These are phyloP conservation scores for Lepidocyrtoides sp. DNA, from an alignment of 2,888 invertebrate genomes.

Conservation along the genomic window DNA sequence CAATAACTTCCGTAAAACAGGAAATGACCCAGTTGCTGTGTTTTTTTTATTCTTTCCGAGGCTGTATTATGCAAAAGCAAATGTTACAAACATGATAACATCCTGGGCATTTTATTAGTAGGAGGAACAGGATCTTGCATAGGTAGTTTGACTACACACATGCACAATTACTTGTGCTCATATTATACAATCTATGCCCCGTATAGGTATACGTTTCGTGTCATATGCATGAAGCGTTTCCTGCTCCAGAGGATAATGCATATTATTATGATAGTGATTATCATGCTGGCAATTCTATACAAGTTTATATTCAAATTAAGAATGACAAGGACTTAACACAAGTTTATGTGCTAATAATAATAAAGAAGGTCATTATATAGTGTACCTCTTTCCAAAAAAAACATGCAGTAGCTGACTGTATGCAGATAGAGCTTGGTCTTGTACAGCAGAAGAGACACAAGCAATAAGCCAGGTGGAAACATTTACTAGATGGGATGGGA, in stretches of 20 bases:
- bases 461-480: not conserved
- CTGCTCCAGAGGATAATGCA: not conserved
- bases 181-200: no score
- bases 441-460: not conserved
- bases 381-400: not conserved
- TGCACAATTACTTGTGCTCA: no score
- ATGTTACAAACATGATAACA: conserved; percentile 26
- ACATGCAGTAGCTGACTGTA: no score
- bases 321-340: not conserved
- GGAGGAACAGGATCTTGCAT: not conserved
- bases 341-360: not conserved
- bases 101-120: conserved; percentile 11
- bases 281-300: not conserved
- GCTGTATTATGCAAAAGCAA: not conserved
- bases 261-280: not conserved
- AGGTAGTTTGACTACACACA: not conserved
- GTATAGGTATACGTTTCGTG: no score
- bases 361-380: not conserved
- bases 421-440: no score
- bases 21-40: conserved; percentile 71
- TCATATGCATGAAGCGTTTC: no score
- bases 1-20: conserved; percentile 66
- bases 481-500: not conserved
- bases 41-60: conserved; percentile 51
- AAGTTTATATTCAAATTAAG: not conserved